phyloP scores from a whole-genome alignment of 2,888 invertebrate genomes.

The Platycheirus albimanus region DNA sequence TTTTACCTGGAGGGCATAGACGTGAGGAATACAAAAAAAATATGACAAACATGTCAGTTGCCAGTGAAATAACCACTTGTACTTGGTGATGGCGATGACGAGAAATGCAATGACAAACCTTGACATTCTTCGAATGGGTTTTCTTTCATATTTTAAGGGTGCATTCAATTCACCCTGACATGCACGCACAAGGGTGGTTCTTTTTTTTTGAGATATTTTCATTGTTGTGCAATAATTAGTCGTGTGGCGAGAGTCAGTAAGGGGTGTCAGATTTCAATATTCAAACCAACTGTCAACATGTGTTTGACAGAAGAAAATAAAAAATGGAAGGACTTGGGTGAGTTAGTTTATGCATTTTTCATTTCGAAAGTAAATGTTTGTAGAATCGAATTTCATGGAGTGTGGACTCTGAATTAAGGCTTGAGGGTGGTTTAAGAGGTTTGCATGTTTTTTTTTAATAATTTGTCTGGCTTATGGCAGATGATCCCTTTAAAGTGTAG shows the following conservation, averaged over 20 bases:
- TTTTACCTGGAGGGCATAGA: conserved; percentile 18
- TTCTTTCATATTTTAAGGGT: conserved; percentile 48
- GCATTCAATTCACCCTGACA: conserved; percentile 40
- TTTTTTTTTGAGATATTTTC: conserved; percentile 35
- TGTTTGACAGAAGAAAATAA: conserved; percentile 37
- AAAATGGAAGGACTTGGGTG: conserved; percentile 7
- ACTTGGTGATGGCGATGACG: conserved; percentile 2
- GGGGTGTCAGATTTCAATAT: conserved; percentile 59
- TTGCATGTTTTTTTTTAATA: background rate
- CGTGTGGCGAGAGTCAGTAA: conserved; percentile 58
- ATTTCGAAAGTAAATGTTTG: conserved; percentile 51
- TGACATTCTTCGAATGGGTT: conserved; percentile 53
- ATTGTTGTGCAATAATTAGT: conserved; percentile 65
- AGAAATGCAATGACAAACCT: conserved; percentile 47
- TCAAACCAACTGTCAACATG: conserved; percentile 67
- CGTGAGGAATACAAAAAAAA: conserved; percentile 22
- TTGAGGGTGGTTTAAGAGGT: conserved; percentile 18
- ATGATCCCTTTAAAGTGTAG: conserved; percentile 22
- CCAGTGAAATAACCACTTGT: conserved; percentile 52
- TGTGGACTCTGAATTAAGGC: conserved; percentile 22
- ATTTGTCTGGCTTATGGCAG: conserved; percentile 27
- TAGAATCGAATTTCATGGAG: conserved; percentile 41
- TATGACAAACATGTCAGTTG: conserved; percentile 46
- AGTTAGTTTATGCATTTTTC: conserved; percentile 29
- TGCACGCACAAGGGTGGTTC: conserved; percentile 2